These are phyloP conservation scores for Chionodraco myersi DNA, from an alignment of 2,113 vertebrate species.

Conservation along the genomic window DNA sequence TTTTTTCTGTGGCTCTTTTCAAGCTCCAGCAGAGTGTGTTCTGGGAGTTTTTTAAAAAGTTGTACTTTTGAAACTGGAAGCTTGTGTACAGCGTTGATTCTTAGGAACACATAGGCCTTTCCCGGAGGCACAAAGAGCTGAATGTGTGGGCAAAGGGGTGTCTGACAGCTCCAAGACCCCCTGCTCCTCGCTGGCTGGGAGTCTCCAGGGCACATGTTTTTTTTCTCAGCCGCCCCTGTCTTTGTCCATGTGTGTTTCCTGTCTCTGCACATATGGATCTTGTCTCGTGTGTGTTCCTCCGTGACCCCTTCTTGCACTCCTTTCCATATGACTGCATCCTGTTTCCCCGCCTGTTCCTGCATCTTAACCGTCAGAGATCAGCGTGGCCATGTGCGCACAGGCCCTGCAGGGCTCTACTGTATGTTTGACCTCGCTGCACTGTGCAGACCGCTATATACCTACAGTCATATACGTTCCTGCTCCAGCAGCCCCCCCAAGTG, in stretches of 20 bases:
- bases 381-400: conserved; percentile 1
- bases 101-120: conserved; percentile 35
- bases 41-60: conserved; percentile 22
- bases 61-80: conserved; percentile 23
- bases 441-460: conserved; percentile 49
- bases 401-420: conserved; percentile 27
- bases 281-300: not conserved
- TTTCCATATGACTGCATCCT: conserved; percentile 9
- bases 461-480: conserved; percentile 27
- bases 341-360: not conserved
- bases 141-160: conserved; percentile 35
- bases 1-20: not conserved
- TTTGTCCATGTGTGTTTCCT: conserved; percentile 11
- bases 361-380: conserved; percentile 40
- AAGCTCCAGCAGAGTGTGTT: not conserved
- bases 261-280: conserved; percentile 16
- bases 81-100: conserved; percentile 17
- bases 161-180: conserved; percentile 29
- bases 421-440: conserved; percentile 30
- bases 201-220: conserved; percentile 51
- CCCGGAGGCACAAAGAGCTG: conserved; percentile 54
- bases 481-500: conserved; percentile 3
- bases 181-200: conserved; percentile 38
- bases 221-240: conserved; percentile 22
- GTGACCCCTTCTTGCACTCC: conserved; percentile 10